These are phyloP conservation scores for Palythoa grandis DNA, from an alignment of 92 coral and sea anemone genomes.

Conservation along the genomic window DNA sequence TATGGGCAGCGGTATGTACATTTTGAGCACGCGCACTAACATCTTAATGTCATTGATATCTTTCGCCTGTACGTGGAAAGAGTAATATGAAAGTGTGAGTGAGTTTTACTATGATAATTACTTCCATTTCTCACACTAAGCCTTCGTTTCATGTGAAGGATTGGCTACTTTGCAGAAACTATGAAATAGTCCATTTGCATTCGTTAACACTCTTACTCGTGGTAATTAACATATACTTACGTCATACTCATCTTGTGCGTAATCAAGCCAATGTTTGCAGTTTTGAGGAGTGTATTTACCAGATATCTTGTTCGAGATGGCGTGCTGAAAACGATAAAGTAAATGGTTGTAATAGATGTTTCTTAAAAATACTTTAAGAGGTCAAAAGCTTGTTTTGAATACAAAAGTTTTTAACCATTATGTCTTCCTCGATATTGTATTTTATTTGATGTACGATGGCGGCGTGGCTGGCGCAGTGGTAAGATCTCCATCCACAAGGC, in stretches of 20 bases:
- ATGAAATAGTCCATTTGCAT: too few relatives aligned
- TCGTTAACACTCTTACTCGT: too few relatives aligned
- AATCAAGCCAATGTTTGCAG: slow-evolving; percentile 78
- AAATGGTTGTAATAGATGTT: too few relatives aligned
- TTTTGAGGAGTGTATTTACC: slow-evolving; percentile 63
- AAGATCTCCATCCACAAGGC: too few relatives aligned
- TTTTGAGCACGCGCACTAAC: slow-evolving; percentile 78
- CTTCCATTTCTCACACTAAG: neutral
- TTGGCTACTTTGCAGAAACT: too few relatives aligned
- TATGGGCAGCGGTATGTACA: slow-evolving; percentile 91
- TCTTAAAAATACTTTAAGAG: too few relatives aligned
- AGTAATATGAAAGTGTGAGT: neutral
- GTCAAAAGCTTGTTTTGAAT: too few relatives aligned
- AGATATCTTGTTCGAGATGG: slow-evolving; percentile 61
- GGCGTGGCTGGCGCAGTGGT: too few relatives aligned
- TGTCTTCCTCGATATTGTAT: too few relatives aligned
- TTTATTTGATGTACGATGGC: too few relatives aligned
- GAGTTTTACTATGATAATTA: neutral
- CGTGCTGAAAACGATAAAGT: slow-evolving; percentile 54
- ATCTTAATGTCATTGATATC: slow-evolving; percentile 83
- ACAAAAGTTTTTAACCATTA: too few relatives aligned
- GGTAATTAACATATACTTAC: slow-evolving; percentile 39
- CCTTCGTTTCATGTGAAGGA: too few relatives aligned
- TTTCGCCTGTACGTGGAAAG: slow-evolving; percentile 41
- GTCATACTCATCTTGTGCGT: slow-evolving; percentile 74